Evolutionary conservation across 2,113 vertebrate genomes (phyloP).

Genomic region (Platichthys stellatus): DNA sequence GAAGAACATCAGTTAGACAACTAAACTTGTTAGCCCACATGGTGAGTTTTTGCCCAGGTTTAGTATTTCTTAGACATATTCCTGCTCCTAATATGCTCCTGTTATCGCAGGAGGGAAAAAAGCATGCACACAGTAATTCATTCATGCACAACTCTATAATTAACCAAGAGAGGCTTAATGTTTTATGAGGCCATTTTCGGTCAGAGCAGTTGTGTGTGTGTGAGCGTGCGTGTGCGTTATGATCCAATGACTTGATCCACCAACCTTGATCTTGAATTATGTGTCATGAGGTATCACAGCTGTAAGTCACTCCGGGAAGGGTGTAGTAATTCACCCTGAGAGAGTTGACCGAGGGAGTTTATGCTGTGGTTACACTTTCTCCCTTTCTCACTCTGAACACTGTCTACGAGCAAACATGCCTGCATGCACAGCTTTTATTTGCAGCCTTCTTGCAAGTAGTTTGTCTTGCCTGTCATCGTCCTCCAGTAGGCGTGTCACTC

Average conservation of each 20-base stretch:
- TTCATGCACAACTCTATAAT: conserved; percentile 57
- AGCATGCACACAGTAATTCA: conserved; percentile 23
- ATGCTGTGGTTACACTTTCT: conserved; percentile 37
- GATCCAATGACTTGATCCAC: conserved; percentile 16
- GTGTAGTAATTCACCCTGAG: conserved; percentile 30
- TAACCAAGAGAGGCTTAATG: conserved; percentile 55
- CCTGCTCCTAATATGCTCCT: conserved; percentile 35
- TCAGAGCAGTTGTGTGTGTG: conserved; percentile 3
- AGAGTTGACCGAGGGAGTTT: conserved; percentile 57
- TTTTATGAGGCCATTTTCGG: conserved; percentile 66
- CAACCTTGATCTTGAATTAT: conserved; percentile 54
- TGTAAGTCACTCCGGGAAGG: conserved; percentile 20
- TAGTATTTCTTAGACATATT: conserved; percentile 32
- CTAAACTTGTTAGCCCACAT: conserved; percentile 32
- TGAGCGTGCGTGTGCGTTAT: neutral
- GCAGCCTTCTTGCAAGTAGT: conserved; percentile 47
- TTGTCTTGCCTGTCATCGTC: conserved; percentile 48
- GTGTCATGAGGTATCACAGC: conserved; percentile 38
- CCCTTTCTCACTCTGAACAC: neutral
- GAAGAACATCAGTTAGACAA: conserved; percentile 3
- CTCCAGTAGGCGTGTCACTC: conserved; percentile 23
- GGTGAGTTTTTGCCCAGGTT: conserved; percentile 20
- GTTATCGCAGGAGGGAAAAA: conserved; percentile 28
- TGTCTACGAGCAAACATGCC: conserved; percentile 42
- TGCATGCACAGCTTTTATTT: conserved; percentile 41